Evolutionary conservation across 1,140 invertebrate species (phyloP), one percentile per base, ranked within the genome.

Genomic region (Drosophila bocki): DNA sequence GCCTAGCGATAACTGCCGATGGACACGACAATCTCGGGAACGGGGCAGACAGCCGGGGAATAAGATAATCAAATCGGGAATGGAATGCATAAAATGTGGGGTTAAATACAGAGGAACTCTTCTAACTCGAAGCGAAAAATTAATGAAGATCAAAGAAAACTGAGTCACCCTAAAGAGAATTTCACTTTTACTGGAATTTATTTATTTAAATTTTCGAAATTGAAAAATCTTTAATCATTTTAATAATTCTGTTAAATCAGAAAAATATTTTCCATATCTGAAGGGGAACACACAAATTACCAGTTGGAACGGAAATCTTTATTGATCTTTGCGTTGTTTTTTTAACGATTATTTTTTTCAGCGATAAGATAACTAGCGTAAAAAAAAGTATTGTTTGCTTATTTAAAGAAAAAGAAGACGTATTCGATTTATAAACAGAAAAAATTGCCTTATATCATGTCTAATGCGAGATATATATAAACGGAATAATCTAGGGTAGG

Each of bases 1-100:
- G 86, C 65, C 60, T 71, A 63, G 77, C 77, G 80, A 87, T 87
- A 88, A 87, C 80, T 87, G 83, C 72, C 84, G 72, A 62, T 88
- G 77, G 72, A 70, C 83, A 87, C 84, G 83, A 82, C 67, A 83
- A 33, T 69, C 64, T 59, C 76, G 47, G 59, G 54, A 72, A 44
- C 48, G 58, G 39, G 53, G 69, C 67, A 42, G 54, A 41, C 53
- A 51, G 29, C n/a, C 45, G 37, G 12, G 37, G 44, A 42, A 54
- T 37, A 26, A 60, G 53, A 74, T 74, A 74, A 74, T 74, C 70
- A 74, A 74, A 74, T 74, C 39, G 54, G 68, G 37, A 60, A 60
- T 60, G 70, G 70, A 74, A 74, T 74, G 67, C 68, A 51, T 32
- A 51, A 72, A 72, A 51, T 74, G 70, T 50, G 51, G 53, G 35